Percentiles rank a stretch among this genome's conserved stretches.
Conservation (phyloP, 2,113 vertebrate genomes). For the Sinocyclocheilus rhinocerous region DNA sequence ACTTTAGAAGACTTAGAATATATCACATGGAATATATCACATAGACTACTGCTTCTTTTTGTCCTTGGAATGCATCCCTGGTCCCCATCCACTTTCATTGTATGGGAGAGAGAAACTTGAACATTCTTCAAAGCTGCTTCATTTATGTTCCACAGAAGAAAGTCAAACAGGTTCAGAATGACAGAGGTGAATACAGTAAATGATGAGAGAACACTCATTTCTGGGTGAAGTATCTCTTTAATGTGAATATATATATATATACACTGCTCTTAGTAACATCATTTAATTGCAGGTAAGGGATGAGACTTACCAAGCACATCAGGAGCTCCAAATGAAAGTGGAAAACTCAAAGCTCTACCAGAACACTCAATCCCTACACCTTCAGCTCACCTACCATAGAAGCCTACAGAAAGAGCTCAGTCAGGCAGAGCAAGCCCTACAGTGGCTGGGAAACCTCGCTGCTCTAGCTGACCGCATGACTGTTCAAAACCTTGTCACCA, state of each 20-base stretch:
- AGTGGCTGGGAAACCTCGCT: constrained; percentile 72
- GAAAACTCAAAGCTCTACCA: constrained; percentile 55
- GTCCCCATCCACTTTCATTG: no score
- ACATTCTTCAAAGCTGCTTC: no score
- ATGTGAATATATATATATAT: not conserved
- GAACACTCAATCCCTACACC: constrained; percentile 63
- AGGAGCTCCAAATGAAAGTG: constrained; percentile 70
- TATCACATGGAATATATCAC: no score
- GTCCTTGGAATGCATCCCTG: no score
- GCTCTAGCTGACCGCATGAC: constrained; percentile 75
- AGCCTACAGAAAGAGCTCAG: constrained; percentile 64
- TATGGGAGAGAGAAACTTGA: no score
- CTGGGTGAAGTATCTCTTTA: not conserved
- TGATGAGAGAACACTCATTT: no score
- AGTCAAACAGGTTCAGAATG: no score
- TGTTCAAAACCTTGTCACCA: constrained; percentile 74
- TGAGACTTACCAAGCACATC: constrained; percentile 70
- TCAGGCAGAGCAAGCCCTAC: constrained; percentile 63
- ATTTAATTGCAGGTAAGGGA: constrained; percentile 72
- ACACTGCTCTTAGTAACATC: not conserved
- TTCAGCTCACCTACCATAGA: constrained; percentile 58
- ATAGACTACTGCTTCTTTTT: no score
- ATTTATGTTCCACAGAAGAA: no score
- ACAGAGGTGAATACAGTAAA: no score
- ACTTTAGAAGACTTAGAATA: no score